phyloP scores from a whole-genome alignment of 2,797 vertebrate species.

The Nyctalus aviator region DNA sequence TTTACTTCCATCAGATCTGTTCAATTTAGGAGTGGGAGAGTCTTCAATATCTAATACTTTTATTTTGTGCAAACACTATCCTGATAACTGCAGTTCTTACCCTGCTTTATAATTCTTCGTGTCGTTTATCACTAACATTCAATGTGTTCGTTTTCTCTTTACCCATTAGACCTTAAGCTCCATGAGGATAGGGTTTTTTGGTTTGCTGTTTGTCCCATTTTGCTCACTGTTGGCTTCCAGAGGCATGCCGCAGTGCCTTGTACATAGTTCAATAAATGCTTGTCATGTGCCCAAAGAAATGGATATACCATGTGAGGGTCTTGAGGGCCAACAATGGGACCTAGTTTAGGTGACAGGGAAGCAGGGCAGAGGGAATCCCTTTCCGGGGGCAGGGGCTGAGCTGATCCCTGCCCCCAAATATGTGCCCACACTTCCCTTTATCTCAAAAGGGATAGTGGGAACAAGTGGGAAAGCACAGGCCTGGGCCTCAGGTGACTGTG shows the following conservation, averaged over 20 bases:
- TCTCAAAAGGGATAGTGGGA: neutral
- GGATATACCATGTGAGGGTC: no score
- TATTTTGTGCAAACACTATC: neutral
- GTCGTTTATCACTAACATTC: neutral
- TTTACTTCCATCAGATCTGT: neutral
- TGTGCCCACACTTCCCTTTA: neutral
- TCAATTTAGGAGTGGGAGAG: neutral
- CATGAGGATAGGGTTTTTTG: neutral
- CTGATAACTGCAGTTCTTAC: neutral
- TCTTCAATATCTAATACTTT: neutral
- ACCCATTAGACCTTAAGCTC: neutral
- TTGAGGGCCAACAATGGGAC: neutral
- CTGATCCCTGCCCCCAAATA: neutral
- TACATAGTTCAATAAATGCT: neutral
- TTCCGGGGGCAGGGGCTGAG: neutral
- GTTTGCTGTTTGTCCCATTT: neutral
- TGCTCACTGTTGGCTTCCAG: neutral
- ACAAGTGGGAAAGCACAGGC: neutral
- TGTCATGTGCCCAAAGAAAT: neutral
- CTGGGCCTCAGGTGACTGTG: neutral
- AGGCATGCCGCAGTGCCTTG: neutral
- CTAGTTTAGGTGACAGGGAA: neutral
- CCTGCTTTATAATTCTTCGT: neutral
- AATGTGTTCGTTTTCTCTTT: neutral
- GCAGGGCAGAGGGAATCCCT: neutral